Evolutionary conservation across 2,888 invertebrate species (phyloP).

Genomic region (Pseudococcus viburni): DNA sequence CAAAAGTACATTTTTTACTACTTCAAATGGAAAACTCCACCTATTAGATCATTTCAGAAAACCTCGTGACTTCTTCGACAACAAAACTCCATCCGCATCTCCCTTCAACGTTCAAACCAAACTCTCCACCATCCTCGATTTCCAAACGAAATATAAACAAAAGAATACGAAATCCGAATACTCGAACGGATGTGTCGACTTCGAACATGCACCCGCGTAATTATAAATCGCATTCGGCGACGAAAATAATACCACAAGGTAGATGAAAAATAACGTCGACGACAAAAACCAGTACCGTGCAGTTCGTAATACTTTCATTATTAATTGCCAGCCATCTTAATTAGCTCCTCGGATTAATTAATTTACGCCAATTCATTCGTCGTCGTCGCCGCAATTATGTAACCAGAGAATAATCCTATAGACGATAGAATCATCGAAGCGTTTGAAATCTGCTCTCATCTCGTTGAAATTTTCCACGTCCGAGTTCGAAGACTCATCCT

Average conservation of each 20-base stretch:
- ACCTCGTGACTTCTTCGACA: too few relatives aligned
- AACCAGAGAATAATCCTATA: neutral
- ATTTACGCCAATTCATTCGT: neutral
- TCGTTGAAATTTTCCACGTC: neutral
- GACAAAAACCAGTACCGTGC: slow-evolving; percentile 16
- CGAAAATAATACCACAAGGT: too few relatives aligned
- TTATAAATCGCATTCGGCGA: neutral
- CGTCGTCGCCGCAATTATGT: neutral
- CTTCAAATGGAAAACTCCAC: too few relatives aligned
- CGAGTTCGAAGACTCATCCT: neutral
- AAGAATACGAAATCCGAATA: too few relatives aligned
- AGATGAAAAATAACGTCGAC: neutral
- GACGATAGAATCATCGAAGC: neutral
- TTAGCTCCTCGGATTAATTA: slow-evolving; percentile 31
- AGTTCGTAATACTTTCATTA: slow-evolving; percentile 15
- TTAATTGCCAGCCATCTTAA: slow-evolving; percentile 17
- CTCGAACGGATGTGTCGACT: too few relatives aligned
- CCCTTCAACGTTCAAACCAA: too few relatives aligned
- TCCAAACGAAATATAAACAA: too few relatives aligned
- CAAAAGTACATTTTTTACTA: too few relatives aligned
- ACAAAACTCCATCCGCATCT: too few relatives aligned
- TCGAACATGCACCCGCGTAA: too few relatives aligned
- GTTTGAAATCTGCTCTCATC: neutral
- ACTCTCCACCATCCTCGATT: too few relatives aligned
- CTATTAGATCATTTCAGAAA: too few relatives aligned